Evolutionary conservation across 2,888 invertebrate genomes (phyloP).

Genomic region (Scaptomyza reducta): DNA sequence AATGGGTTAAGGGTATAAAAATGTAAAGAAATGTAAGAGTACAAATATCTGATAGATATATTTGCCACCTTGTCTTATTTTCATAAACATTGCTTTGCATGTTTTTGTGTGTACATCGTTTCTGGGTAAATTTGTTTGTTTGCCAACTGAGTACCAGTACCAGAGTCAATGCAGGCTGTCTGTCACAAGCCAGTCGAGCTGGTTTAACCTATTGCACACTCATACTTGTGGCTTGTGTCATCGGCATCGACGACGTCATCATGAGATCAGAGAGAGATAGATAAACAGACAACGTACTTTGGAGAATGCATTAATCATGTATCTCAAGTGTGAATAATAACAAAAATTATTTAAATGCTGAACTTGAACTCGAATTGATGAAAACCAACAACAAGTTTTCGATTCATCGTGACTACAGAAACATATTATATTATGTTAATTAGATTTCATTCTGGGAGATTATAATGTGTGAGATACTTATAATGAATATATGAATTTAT

Average conservation of each 20-base stretch:
- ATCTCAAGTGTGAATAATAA: slow-evolving; percentile 27
- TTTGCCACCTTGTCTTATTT: neutral
- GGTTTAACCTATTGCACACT: slow-evolving; percentile 24
- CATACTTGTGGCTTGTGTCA: slow-evolving; percentile 28
- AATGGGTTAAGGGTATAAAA: no score
- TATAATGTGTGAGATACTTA: no score
- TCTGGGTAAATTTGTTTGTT: slow-evolving; percentile 8
- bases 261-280: slow-evolving; percentile 20
- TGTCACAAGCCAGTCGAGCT: slow-evolving; percentile 1
- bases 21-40: no score
- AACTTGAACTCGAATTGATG: slow-evolving; percentile 43
- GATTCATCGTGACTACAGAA: neutral
- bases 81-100: neutral
- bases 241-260: slow-evolving; percentile 18
- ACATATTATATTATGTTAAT: neutral
- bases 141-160: slow-evolving; percentile 10
- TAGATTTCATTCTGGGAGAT: neutral
- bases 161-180: neutral
- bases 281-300: slow-evolving; percentile 10
- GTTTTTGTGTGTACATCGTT: neutral
- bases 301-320: slow-evolving; percentile 26
- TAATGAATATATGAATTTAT: no score
- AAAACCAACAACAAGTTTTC: neutral
- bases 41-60: neutral
- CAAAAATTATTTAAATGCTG: slow-evolving; percentile 21